A percentile compares a stretch with the other conserved stretches of the same genome.
Evolutionary conservation across 2,797 vertebrate genomes (phyloP).

Genomic region (Hyperoplus lanceolatus): DNA sequence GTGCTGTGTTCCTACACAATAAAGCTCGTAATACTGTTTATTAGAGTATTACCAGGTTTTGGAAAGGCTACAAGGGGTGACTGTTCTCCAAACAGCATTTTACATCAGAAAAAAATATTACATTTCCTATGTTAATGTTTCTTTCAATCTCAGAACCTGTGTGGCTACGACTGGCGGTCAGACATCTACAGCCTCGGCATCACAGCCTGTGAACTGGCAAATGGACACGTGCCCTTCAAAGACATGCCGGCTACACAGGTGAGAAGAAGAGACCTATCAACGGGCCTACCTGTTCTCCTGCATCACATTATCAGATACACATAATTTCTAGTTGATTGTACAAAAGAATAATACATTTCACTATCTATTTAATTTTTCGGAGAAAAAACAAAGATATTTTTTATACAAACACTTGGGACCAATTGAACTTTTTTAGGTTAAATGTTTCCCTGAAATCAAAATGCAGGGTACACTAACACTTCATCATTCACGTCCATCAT

Average conservation of each 20-base stretch:
- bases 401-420: background rate
- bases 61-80: background rate
- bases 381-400: background rate
- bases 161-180: conserved; percentile 96
- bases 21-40: background rate
- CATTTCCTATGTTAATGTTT: background rate
- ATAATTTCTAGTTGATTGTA: background rate
- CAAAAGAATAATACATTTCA: background rate
- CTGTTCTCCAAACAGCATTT: background rate
- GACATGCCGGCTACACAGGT: conserved; percentile 99
- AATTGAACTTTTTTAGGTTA: too few species aligned
- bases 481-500: background rate
- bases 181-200: conserved; percentile 99
- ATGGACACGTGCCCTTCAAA: conserved; percentile 98
- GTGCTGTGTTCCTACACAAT: background rate
- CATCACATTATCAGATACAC: background rate
- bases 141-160: conserved; percentile 89
- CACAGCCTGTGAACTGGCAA: conserved; percentile 97
- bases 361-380: background rate
- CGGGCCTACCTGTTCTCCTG: background rate
- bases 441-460: background rate
- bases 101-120: background rate
- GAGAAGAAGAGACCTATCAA: conserved; percentile 54
- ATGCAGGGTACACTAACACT: background rate
- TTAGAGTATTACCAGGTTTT: background rate